phyloP scores from a whole-genome alignment of 2,797 vertebrate genomes.

The Champsocephalus esox region DNA sequence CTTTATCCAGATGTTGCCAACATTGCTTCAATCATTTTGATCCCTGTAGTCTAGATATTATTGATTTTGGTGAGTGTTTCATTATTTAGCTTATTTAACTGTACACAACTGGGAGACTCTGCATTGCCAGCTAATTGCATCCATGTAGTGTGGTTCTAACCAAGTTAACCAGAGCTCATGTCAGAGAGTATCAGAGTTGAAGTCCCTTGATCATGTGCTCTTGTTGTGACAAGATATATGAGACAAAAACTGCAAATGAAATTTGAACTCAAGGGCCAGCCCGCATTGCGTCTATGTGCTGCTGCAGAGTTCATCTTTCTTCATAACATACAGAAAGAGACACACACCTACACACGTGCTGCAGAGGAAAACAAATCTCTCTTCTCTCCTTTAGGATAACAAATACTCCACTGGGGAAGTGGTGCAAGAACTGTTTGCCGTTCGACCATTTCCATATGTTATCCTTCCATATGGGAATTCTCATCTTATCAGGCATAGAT shows the following conservation, averaged over 20 bases:
- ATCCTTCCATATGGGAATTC: slow-evolving; percentile 24
- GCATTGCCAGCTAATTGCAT: slow-evolving; percentile 39
- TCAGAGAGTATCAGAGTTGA: slow-evolving; percentile 4
- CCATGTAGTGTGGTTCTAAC: slow-evolving; percentile 20
- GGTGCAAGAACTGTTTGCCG: slow-evolving; percentile 31
- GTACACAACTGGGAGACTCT: slow-evolving; percentile 24
- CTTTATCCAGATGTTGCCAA: slow-evolving; percentile 52
- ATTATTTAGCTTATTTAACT: slow-evolving; percentile 43
- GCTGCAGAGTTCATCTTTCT: slow-evolving; percentile 71
- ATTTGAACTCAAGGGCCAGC: slow-evolving; percentile 47
- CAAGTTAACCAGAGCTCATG: slow-evolving; percentile 27
- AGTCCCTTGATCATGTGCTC: slow-evolving; percentile 5
- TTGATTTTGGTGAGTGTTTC: slow-evolving; percentile 41
- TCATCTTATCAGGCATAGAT: slow-evolving; percentile 46
- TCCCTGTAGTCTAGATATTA: slow-evolving; percentile 26
- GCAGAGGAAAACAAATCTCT: slow-evolving; percentile 45
- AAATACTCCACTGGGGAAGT: slow-evolving; percentile 41
- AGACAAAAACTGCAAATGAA: slow-evolving; percentile 39
- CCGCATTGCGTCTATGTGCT: slow-evolving; percentile 59
- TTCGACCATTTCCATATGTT: slow-evolving; percentile 31
- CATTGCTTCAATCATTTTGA: not conserved
- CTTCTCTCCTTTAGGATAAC: slow-evolving; percentile 37
- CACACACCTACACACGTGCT: slow-evolving; percentile 43
- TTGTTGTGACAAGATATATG: slow-evolving; percentile 51
- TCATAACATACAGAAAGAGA: slow-evolving; percentile 63